These are phyloP conservation scores for Rhizomys pruinosus DNA, from an alignment of 2,113 vertebrate species.

Conservation along the genomic window DNA sequence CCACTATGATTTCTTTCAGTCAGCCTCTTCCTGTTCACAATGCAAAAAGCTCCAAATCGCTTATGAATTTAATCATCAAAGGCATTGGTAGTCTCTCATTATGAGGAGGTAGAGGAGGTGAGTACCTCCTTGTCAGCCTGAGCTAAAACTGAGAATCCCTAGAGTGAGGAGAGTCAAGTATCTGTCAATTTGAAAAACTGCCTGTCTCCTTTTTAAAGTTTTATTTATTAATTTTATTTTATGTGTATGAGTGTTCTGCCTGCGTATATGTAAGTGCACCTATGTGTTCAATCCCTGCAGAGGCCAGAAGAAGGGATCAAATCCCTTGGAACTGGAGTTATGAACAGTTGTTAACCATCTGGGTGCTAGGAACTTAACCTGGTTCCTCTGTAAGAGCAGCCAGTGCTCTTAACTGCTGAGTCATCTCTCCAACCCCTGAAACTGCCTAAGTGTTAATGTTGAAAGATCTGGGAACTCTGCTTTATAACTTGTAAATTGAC, in stretches of 20 bases:
- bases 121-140: not conserved
- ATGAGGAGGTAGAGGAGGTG: not conserved
- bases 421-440: no score
- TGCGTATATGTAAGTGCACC: no score
- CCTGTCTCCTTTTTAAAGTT: not conserved
- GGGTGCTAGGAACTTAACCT: no score
- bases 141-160: not conserved
- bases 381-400: no score
- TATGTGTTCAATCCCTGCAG: no score
- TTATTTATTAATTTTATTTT: no score
- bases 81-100: not conserved
- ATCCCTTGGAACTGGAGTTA: no score
- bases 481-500: not conserved
- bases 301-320: no score
- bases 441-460: no score
- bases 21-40: not conserved
- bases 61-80: not conserved
- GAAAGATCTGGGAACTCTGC: not conserved
- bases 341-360: no score
- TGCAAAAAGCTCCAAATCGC: not conserved
- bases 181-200: constrained; percentile 22
- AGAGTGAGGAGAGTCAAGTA: constrained; percentile 34
- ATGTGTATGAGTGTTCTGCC: no score
- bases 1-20: not conserved
- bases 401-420: no score